phyloP scores from a whole-genome alignment of 2,797 vertebrate genomes.

The Urocyon cinereoargenteus region DNA sequence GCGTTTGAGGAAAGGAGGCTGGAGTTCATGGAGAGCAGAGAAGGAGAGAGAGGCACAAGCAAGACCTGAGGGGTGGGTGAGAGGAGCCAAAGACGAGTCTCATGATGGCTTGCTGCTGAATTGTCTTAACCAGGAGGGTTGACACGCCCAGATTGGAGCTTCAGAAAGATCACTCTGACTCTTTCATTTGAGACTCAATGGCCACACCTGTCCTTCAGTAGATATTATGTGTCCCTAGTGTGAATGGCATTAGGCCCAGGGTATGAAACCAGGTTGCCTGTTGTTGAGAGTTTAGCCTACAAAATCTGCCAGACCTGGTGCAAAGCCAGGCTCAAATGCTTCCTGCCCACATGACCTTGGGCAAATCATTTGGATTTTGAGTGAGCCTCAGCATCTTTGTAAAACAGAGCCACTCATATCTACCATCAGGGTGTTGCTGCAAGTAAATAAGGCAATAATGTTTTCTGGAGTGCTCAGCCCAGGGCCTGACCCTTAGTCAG shows the following conservation, averaged over 20 bases:
- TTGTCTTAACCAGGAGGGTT: neutral
- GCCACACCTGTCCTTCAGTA: rapidly evolving
- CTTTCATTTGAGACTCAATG: neutral
- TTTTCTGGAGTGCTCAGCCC: neutral
- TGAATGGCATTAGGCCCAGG: neutral
- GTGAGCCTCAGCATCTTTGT: neutral
- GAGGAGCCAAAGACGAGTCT: neutral
- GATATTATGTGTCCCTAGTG: neutral
- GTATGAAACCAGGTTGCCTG: neutral
- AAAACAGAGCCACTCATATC: neutral
- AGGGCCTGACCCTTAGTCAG: neutral
- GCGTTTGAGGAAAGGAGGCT: neutral
- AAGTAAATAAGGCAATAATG: neutral
- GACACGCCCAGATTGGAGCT: neutral
- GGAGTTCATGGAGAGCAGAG: rapidly evolving
- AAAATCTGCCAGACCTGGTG: neutral
- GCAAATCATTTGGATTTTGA: neutral
- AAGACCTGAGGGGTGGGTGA: rapidly evolving
- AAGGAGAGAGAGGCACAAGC: neutral
- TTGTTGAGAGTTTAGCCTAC: neutral
- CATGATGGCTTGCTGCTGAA: rapidly evolving
- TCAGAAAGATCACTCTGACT: neutral
- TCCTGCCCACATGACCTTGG: neutral
- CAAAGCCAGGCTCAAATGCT: rapidly evolving
- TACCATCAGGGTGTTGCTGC: too few relatives aligned